phyloP scores from a whole-genome alignment of 2,888 invertebrate genomes.

The Nephrocerus scutellatus region DNA sequence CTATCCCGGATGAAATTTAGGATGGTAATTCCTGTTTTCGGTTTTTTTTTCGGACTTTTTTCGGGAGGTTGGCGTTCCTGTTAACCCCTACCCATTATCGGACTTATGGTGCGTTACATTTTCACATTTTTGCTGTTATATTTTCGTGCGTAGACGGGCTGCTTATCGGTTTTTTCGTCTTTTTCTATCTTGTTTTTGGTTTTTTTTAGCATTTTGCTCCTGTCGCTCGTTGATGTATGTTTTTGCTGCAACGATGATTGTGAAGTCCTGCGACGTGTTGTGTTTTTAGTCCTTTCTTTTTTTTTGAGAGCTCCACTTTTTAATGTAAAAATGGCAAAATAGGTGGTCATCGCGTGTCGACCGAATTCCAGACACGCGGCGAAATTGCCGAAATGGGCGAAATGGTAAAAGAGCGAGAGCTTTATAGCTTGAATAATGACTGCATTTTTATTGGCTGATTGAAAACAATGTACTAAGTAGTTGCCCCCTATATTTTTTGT shows the following conservation, averaged over 20 bases:
- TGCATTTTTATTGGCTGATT: constrained; percentile 49
- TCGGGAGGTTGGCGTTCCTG: not conserved
- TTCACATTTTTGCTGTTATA: constrained; percentile 2
- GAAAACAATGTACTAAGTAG: constrained; percentile 42
- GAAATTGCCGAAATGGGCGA: no score
- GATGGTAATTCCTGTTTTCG: constrained; percentile 13
- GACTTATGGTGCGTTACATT: constrained; percentile 4
- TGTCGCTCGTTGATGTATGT: no score
- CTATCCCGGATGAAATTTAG: constrained; percentile 4
- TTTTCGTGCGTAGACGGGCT: no score
- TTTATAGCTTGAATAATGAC: constrained; percentile 40
- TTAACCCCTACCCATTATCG: constrained; percentile 12
- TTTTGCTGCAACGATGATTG: no score
- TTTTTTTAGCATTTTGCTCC: constrained; percentile 28
- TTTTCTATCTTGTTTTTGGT: constrained; percentile 16
- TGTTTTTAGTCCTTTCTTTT: constrained; percentile 17
- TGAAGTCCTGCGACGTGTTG: constrained; percentile 4
- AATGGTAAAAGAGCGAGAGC: constrained; percentile 24
- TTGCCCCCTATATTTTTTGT: constrained; percentile 34
- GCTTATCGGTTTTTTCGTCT: constrained; percentile 14
- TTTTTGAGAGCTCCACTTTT: constrained; percentile 21
- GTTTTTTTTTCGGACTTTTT: constrained; percentile 11
- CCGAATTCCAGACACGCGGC: no score
- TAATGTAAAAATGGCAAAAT: constrained; percentile 21
- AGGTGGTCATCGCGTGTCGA: no score